Evolutionary conservation across 1,140 invertebrate species (phyloP).

Genomic region (Musca domestica): DNA sequence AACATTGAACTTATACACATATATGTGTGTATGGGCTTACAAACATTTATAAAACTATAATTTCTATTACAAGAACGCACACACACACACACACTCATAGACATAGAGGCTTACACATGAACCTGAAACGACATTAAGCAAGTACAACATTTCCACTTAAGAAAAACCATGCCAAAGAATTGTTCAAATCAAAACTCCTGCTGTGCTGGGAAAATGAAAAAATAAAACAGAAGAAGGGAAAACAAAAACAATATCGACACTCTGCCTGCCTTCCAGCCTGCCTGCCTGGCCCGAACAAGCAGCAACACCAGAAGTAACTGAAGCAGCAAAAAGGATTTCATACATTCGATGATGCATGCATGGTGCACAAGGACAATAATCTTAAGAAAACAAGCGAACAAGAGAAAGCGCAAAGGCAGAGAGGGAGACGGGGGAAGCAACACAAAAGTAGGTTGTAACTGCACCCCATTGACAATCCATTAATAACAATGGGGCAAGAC

Average conservation of each 20-base stretch:
- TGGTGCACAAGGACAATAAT: conserved; percentile 12
- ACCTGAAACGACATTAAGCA: too few species aligned
- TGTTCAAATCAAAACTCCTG: conserved; percentile 18
- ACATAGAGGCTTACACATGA: too few species aligned
- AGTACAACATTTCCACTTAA: too few species aligned
- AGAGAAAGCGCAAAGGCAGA: not conserved
- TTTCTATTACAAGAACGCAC: too few species aligned
- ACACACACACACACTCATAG: too few species aligned
- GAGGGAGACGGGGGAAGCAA: not conserved
- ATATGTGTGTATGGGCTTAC: too few species aligned
- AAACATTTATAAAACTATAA: too few species aligned
- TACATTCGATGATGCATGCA: conserved; percentile 14
- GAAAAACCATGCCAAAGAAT: conserved; percentile 1
- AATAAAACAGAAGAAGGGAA: not conserved
- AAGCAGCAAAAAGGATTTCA: conserved; percentile 12
- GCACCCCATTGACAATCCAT: conserved; percentile 21
- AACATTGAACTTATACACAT: too few species aligned
- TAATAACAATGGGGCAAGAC: conserved; percentile 14
- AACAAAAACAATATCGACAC: not conserved
- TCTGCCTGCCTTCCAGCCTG: too few species aligned
- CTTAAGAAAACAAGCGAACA: conserved; percentile 3
- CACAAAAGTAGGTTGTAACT: conserved; percentile 15
- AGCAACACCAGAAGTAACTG: not conserved
- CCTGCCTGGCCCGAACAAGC: not conserved
- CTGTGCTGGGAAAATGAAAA: conserved; percentile 15